phyloP scores from a whole-genome alignment of 2,113 vertebrate genomes.

The Chloebia gouldiae region DNA sequence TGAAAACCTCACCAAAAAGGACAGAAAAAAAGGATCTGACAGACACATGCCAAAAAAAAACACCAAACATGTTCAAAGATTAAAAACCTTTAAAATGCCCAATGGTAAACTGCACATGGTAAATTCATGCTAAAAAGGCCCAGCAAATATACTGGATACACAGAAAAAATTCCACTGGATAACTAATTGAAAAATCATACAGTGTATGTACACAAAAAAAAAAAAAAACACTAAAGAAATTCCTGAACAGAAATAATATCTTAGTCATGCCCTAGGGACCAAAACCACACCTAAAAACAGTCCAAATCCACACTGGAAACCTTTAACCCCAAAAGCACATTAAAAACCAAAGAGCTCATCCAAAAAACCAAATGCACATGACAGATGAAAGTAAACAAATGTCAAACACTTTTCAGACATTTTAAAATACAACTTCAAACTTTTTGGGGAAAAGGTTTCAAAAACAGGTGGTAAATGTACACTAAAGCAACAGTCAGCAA shows the following conservation, averaged over 20 bases:
- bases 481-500: not conserved
- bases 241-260: not conserved
- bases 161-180: not conserved
- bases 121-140: not conserved
- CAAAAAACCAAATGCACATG: not conserved
- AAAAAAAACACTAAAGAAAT: not conserved
- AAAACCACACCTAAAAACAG: not conserved
- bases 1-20: not conserved
- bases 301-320: not conserved
- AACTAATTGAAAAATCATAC: not conserved
- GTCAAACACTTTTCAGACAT: not conserved
- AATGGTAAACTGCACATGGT: accelerated
- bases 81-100: not conserved
- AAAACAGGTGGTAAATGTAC: not conserved
- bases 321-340: not conserved
- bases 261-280: not conserved
- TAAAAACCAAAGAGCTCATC: not conserved
- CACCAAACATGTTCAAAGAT: not conserved
- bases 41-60: not conserved
- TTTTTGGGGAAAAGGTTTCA: not conserved
- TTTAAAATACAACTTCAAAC: not conserved
- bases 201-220: not conserved
- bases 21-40: not conserved
- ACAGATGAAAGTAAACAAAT: not conserved
- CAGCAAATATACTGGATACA: not conserved